Base-by-base conservation (phyloP, 1,140 invertebrate genomes). In the Heliconius himera region DNA sequence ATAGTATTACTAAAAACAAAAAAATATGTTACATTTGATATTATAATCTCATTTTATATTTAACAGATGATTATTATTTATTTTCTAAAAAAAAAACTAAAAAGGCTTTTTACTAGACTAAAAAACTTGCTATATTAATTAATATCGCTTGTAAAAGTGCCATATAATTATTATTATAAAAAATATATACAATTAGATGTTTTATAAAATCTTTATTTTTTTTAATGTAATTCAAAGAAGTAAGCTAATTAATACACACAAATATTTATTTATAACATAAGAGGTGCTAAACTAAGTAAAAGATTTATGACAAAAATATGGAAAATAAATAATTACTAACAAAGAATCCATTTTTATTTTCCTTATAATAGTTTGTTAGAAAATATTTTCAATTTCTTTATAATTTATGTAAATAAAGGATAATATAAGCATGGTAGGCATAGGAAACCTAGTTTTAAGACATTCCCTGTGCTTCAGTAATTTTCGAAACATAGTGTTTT, bases 261-360 rank as follows among this genome's bases (percentile, higher is more conserved):
- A 72, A 76, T 76, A 76, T 76, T 38, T 66, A 41, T 76, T 76
- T 51, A 74, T 11, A 38, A 75, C 49, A 77, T 72, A 56, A 56
- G 54, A 66, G 77, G 77, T 78, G 77, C 77, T 78, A 78, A 78
- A n/a, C n/a, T 18, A 46, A 54, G 26, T 13, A 46, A 38, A 66
- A 66, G 13, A 22, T 74, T 66, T 20, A 46, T 70, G 22, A 79
- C 22, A 71, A 70, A 66, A 60, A 41, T 77, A 22, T 80, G 77
- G 73, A 36, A 60, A 80, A 80, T 80, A 80, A 80, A 80, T 74
- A 46, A 41, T 75, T 72, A 81, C 80, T 81, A 81, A 81, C 80
- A 75, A 72, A 46, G 75, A 60, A 46, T 33, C 16, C 49, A 41
- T 60, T 71, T 76, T 66, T 66, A 66, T 66, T 66, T 66, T 4